Evolutionary conservation across 2,888 invertebrate genomes (phyloP).

Genomic region (Drosophila prolongata): DNA sequence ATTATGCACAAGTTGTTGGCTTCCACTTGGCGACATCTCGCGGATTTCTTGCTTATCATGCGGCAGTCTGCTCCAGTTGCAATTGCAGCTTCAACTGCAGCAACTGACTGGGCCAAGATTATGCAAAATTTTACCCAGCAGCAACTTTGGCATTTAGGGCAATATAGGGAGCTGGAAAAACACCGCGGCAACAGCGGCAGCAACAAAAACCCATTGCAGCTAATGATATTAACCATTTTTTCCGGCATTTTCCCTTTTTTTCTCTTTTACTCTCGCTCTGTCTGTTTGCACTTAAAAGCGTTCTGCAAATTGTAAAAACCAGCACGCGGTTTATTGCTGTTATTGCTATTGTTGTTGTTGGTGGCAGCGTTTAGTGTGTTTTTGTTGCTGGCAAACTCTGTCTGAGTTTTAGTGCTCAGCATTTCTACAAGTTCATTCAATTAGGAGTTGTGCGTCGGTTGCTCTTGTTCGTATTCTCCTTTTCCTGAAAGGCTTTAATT

Average conservation of each 20-base stretch:
- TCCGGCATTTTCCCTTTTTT: slow-evolving; percentile 51
- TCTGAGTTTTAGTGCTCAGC: slow-evolving; percentile 59
- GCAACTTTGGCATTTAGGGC: slow-evolving; percentile 57
- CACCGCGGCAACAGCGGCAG: slow-evolving; percentile 15
- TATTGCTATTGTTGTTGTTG: slow-evolving; percentile 42
- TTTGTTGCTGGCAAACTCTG: slow-evolving; percentile 23
- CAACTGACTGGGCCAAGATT: slow-evolving; percentile 62
- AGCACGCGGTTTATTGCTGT: slow-evolving; percentile 52
- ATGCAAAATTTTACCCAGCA: slow-evolving; percentile 66
- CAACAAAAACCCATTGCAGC: slow-evolving; percentile 55
- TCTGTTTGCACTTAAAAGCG: slow-evolving; percentile 68
- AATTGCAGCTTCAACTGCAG: slow-evolving; percentile 47
- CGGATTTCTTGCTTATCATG: slow-evolving; percentile 69
- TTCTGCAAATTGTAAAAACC: slow-evolving; percentile 72
- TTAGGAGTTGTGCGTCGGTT: slow-evolving; percentile 64
- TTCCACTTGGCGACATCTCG: slow-evolving; percentile 29
- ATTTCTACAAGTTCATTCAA: slow-evolving; percentile 78
- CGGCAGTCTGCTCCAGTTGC: slow-evolving; percentile 40
- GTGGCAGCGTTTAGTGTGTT: slow-evolving; percentile 57
- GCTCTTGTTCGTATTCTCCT: not conserved
- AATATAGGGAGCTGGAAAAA: slow-evolving; percentile 35
- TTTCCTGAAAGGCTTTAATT: slow-evolving; percentile 15
- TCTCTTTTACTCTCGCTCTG: slow-evolving; percentile 22
- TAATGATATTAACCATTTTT: slow-evolving; percentile 75
- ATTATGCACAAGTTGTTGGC: slow-evolving; percentile 62